Evolutionary conservation across 2,888 invertebrate genomes (phyloP).

Genomic region (Epistrophella euchroma): DNA sequence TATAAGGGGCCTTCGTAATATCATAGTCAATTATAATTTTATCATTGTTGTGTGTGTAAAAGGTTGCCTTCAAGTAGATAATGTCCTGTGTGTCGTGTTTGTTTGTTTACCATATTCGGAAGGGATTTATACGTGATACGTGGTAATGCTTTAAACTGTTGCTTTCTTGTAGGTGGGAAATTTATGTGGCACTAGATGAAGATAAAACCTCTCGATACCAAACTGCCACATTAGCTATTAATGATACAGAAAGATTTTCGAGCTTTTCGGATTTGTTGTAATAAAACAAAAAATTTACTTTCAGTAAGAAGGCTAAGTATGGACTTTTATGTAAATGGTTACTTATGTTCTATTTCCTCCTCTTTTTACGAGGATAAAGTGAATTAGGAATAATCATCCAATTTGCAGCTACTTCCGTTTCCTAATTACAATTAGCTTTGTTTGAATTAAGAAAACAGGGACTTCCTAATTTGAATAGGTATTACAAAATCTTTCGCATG

Average conservation of each 20-base stretch:
- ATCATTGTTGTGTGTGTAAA: slow-evolving; percentile 50
- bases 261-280: slow-evolving; percentile 34
- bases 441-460: too few species aligned
- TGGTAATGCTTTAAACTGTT: slow-evolving; percentile 55
- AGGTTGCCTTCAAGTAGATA: slow-evolving; percentile 67
- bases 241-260: slow-evolving; percentile 46
- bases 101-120: slow-evolving; percentile 24
- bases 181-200: slow-evolving; percentile 38
- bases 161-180: slow-evolving; percentile 41
- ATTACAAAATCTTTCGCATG: too few species aligned
- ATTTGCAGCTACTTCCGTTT: too few species aligned
- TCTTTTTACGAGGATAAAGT: neutral
- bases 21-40: slow-evolving; percentile 71
- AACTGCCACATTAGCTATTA: slow-evolving; percentile 25
- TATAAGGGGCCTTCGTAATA: slow-evolving; percentile 31
- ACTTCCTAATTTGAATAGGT: too few species aligned
- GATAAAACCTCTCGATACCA: slow-evolving; percentile 17
- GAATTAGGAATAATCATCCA: too few species aligned
- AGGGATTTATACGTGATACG: slow-evolving; percentile 31
- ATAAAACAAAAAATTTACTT: slow-evolving; percentile 42
- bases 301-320: neutral
- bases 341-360: neutral
- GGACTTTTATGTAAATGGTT: neutral
- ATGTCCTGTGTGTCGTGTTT: slow-evolving; percentile 57
- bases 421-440: too few species aligned